These are phyloP conservation scores for Latrodectus hesperus DNA, from an alignment of 2,888 invertebrate species.

Conservation along the genomic window DNA sequence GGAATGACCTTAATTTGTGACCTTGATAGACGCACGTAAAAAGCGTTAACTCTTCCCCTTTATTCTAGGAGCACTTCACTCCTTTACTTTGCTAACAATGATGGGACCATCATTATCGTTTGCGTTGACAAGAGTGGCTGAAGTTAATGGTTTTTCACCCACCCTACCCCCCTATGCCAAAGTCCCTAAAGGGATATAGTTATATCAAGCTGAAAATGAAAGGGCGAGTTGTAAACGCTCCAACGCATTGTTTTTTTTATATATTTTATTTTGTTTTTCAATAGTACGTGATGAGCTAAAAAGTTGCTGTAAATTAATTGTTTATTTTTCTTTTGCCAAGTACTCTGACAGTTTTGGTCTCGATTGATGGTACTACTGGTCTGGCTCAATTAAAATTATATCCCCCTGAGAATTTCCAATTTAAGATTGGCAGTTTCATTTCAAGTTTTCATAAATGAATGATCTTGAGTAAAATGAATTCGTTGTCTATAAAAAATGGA, in stretches of 20 bases:
- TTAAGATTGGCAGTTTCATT: too few relatives aligned
- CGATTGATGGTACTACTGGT: too few relatives aligned
- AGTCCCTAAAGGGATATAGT: slow-evolving; percentile 37
- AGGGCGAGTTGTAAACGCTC: slow-evolving; percentile 6
- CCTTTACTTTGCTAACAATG: slow-evolving; percentile 57
- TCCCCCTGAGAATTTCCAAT: too few relatives aligned
- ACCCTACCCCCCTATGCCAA: slow-evolving; percentile 4
- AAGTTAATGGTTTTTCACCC: slow-evolving; percentile 61
- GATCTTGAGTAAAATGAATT: too few relatives aligned
- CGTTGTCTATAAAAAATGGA: too few relatives aligned
- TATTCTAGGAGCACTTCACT: not conserved
- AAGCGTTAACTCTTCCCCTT: slow-evolving; percentile 47
- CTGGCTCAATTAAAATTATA: too few relatives aligned
- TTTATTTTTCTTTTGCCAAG: too few relatives aligned
- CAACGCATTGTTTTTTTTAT: slow-evolving; percentile 31
- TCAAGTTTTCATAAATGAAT: too few relatives aligned
- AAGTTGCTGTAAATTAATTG: too few relatives aligned
- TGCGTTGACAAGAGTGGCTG: slow-evolving; percentile 54
- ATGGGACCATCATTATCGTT: slow-evolving; percentile 63
- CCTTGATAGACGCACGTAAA: slow-evolving; percentile 65
- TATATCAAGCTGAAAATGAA: slow-evolving; percentile 27
- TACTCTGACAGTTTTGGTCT: too few relatives aligned
- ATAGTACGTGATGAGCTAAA: not conserved
- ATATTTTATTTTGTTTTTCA: not conserved
- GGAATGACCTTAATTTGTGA: slow-evolving; percentile 66